phyloP scores from a whole-genome alignment of 2,888 invertebrate genomes.

The Cyclophora albipunctata region DNA sequence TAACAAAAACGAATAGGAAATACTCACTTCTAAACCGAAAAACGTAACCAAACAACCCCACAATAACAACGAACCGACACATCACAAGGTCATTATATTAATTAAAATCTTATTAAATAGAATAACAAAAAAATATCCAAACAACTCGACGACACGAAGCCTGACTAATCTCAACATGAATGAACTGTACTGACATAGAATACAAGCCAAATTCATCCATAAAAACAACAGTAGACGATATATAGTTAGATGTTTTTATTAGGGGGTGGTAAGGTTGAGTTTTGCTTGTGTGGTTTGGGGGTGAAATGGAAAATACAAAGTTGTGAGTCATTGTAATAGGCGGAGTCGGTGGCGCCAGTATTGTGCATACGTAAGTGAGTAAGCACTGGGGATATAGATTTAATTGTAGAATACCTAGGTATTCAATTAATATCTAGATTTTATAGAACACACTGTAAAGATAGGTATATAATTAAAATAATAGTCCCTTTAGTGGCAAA shows the following conservation, averaged over 20 bases:
- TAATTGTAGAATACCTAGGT: too few species aligned
- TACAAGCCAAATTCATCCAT: conserved; percentile 22
- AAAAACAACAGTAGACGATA: conserved; percentile 3
- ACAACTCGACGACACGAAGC: not conserved
- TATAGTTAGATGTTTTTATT: too few species aligned
- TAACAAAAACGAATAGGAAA: not conserved
- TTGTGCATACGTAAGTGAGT: conserved; percentile 7
- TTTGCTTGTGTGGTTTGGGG: conserved; percentile 8
- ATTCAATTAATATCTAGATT: too few species aligned
- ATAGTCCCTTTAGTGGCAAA: too few species aligned
- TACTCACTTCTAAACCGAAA: conserved; percentile 24
- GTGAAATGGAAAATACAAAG: conserved; percentile 11
- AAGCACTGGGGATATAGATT: too few species aligned
- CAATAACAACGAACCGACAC: conserved; percentile 30
- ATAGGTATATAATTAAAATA: too few species aligned
- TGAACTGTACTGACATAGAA: conserved; percentile 3
- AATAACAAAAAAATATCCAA: not conserved
- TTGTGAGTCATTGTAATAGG: conserved; percentile 13
- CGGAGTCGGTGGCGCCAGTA: conserved; percentile 17
- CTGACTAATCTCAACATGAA: conserved; percentile 16
- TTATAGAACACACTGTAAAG: too few species aligned
- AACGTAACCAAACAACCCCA: conserved; percentile 21
- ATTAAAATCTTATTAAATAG: conserved; percentile 9
- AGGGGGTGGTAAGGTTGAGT: not conserved
- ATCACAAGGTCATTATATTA: conserved; percentile 26